phyloP scores from a whole-genome alignment of 1,140 invertebrate species.

The Chionoecetes opilio region DNA sequence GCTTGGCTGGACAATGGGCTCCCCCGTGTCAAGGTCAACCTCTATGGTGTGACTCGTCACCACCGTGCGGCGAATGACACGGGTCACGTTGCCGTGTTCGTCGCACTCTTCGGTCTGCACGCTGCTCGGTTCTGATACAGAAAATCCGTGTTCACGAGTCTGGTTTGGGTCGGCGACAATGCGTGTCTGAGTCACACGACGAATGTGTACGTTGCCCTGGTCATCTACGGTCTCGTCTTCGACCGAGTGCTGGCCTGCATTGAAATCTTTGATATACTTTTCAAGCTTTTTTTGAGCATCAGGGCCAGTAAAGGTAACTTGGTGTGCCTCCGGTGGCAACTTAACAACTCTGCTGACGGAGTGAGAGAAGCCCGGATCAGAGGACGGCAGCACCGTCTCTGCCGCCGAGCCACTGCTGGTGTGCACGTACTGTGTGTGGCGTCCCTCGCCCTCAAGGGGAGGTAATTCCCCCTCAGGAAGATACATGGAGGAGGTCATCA shows the following conservation, averaged over 20 bases:
- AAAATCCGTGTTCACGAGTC: constrained; percentile 81
- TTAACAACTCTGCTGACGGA: constrained; percentile 83
- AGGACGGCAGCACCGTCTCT: constrained; percentile 55
- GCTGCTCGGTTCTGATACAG: constrained; percentile 72
- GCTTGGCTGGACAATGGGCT: constrained; percentile 66
- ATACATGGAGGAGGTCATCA: constrained; percentile 81
- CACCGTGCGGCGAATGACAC: constrained; percentile 80
- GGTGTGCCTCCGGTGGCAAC: constrained; percentile 85
- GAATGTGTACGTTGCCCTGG: constrained; percentile 85
- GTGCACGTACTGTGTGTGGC: constrained; percentile 55
- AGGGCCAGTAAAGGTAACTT: constrained; percentile 86
- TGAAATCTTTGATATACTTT: constrained; percentile 85
- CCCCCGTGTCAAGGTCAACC: constrained; percentile 80
- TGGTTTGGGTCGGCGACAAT: constrained; percentile 83
- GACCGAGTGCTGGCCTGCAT: constrained; percentile 85
- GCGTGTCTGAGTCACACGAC: constrained; percentile 84
- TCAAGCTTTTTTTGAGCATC: constrained; percentile 85
- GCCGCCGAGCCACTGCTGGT: constrained; percentile 66
- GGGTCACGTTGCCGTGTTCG: constrained; percentile 80
- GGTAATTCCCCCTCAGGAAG: constrained; percentile 78
- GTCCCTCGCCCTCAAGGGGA: constrained; percentile 57
- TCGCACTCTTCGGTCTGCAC: constrained; percentile 76
- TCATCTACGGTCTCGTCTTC: constrained; percentile 85
- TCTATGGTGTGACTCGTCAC: constrained; percentile 80
- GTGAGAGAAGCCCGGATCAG: constrained; percentile 77